Percentiles rank a stretch among this genome's conserved stretches.
Conservation (phyloP, 2,888 invertebrate genomes). For the Ophion slaviceki region DNA sequence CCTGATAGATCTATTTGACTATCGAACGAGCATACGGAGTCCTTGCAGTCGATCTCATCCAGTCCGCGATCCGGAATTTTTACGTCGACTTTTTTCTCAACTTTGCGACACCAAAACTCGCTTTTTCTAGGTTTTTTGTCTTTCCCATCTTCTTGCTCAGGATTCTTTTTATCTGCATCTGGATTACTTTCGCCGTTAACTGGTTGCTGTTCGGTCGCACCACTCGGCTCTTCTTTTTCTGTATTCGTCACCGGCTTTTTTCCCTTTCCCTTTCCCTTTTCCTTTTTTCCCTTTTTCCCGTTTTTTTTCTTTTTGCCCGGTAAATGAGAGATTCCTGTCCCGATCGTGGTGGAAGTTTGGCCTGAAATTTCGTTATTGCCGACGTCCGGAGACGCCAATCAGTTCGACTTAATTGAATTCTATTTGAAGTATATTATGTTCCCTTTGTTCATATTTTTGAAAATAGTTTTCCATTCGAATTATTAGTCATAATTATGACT, state of each 20-base stretch:
- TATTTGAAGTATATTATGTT: background rate
- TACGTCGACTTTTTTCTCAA: conserved; percentile 40
- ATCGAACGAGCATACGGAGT: conserved; percentile 75
- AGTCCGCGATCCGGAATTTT: conserved; percentile 17
- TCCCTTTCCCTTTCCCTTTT: conserved; percentile 2
- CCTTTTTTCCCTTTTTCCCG: conserved; percentile 22
- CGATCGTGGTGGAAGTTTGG: background rate
- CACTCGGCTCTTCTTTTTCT: conserved; percentile 6
- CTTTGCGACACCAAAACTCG: conserved; percentile 36
- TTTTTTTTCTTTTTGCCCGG: background rate
- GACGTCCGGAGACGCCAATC: background rate
- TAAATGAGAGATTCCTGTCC: background rate
- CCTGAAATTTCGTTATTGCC: conserved; percentile 13
- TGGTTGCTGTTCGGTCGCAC: conserved; percentile 1
- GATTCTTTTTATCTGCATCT: conserved; percentile 23
- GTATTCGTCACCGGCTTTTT: conserved; percentile 4
- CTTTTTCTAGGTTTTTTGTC: conserved; percentile 26
- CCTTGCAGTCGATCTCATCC: conserved; percentile 63
- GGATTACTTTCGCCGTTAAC: conserved; percentile 26
- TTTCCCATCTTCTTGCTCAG: conserved; percentile 1
- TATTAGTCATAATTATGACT: too few relatives aligned
- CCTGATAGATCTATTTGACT: conserved; percentile 73
- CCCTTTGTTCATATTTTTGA: background rate
- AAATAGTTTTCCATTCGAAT: background rate
- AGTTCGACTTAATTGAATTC: background rate